Evolutionary conservation across 2,797 vertebrate genomes (phyloP), one percentile per base, ranked within the genome.

Genomic region (Urosaurus nigricauda): DNA sequence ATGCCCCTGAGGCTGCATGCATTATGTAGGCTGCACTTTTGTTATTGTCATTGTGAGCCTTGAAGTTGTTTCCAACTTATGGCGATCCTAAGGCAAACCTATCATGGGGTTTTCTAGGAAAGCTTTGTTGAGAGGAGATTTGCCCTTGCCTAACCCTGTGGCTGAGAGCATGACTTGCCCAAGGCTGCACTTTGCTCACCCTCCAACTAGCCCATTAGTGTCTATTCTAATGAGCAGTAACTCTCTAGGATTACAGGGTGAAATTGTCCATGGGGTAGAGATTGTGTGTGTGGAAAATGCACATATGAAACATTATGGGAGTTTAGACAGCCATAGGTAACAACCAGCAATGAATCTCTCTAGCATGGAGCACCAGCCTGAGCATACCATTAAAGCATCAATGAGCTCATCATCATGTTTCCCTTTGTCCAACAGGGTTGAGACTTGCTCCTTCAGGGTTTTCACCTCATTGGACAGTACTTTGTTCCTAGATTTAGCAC

Each of bases 321-420:
- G 24, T 63, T 60, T 11, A 32, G 3, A 75, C 26, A 11, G 13
- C 78, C 37, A 14, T 43, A 26, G 40, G 56, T 8, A 58, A 47
- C 2, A 40, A 68, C 60, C 16, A 21, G 21, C 11, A 13, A 11
- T 24, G 1, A 56, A 13, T 0, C 58, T 40, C 58, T 29, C 73
- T 8, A 3, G 32, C 2, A 16, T 1, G 43, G 24, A 40, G 14
- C 0, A 21, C 68, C 26, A 87, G 70, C 6, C 82, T 4, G 43
- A 77, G 58, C 93, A 85, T 97, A 99, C 99, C 98, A 99, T 93
- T 82, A 99, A 95, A 40, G 97, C 97, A 0, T 98, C 97, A 29
- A 99, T 96, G 21, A 99, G 97, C 90, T 99, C 98, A 13, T 99
- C 96, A 0, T 99, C 98, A 0, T 98, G 98, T 90, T 97, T 98